These are phyloP conservation scores for Oncorhynchus mykiss DNA, from an alignment of 2,113 vertebrate species.

Conservation along the genomic window DNA sequence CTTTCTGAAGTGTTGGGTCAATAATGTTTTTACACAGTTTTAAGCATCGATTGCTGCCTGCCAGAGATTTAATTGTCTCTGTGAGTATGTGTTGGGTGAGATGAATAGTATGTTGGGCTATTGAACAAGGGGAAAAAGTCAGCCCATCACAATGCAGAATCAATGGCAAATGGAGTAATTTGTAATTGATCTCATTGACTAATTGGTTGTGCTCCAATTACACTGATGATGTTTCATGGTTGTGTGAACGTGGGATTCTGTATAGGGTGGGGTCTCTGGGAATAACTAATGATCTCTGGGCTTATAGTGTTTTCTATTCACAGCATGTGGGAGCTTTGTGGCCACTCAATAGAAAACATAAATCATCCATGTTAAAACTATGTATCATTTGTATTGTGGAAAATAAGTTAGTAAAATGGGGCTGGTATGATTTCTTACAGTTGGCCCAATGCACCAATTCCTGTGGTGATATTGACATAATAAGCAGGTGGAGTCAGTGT, in stretches of 20 bases:
- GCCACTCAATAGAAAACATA: not conserved
- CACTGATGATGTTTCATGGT: slow-evolving; percentile 16
- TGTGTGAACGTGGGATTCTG: not conserved
- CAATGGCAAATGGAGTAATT: slow-evolving; percentile 33
- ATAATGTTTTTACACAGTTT: slow-evolving; percentile 42
- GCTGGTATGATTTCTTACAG: not conserved
- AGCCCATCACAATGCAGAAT: slow-evolving; percentile 13
- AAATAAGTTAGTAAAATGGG: not conserved
- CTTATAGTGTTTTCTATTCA: not conserved
- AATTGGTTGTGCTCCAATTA: slow-evolving; percentile 32
- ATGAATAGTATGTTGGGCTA: slow-evolving; percentile 7
- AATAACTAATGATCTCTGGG: not conserved
- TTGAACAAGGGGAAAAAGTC: slow-evolving; percentile 30
- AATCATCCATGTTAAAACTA: not conserved
- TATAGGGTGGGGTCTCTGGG: not conserved
- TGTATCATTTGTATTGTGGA: not conserved
- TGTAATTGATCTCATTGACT: slow-evolving; percentile 39
- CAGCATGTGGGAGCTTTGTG: not conserved
- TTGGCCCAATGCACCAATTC: not conserved
- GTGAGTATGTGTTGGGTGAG: slow-evolving; percentile 20
- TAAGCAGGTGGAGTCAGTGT: not conserved
- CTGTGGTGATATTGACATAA: slow-evolving; percentile 1
- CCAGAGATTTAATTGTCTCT: slow-evolving; percentile 42
- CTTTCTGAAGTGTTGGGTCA: slow-evolving; percentile 18
- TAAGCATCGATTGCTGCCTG: slow-evolving; percentile 41